Conservation (phyloP, 2,888 invertebrate species). For the Sarcophaga caerulescens region DNA sequence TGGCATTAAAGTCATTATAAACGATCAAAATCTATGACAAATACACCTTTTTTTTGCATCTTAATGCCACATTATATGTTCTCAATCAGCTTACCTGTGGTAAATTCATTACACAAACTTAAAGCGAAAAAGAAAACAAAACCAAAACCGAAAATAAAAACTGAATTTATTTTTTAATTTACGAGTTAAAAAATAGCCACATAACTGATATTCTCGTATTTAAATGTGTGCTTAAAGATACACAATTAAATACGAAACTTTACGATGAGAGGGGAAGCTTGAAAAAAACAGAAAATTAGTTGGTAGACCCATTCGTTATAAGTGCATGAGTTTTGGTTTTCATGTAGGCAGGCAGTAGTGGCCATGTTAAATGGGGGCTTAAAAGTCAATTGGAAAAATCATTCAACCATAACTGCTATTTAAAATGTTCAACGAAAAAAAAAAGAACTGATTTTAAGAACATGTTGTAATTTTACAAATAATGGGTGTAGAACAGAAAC, state of each 20-base stretch:
- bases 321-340: not conserved
- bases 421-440: not conserved
- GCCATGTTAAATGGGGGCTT: conserved; percentile 27
- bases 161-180: too few relatives aligned
- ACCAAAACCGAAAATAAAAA: not conserved
- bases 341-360: conserved; percentile 14
- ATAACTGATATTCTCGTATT: not conserved
- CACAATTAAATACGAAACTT: conserved; percentile 52
- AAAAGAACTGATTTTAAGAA: not conserved
- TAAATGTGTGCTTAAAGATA: conserved; percentile 46
- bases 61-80: conserved; percentile 57
- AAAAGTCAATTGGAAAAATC: conserved; percentile 33
- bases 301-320: too few relatives aligned
- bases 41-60: conserved; percentile 40
- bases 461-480: not conserved
- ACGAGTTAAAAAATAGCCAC: too few relatives aligned
- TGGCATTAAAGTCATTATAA: conserved; percentile 47
- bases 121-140: not conserved
- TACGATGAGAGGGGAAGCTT: conserved; percentile 38
- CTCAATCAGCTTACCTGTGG: conserved; percentile 54
- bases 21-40: conserved; percentile 50
- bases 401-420: conserved; percentile 13
- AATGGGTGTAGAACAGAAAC: not conserved
- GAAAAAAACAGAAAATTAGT: not conserved
- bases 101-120: not conserved